phyloP scores from a whole-genome alignment of 1,140 invertebrate genomes.

The Psilanteris sp. region DNA sequence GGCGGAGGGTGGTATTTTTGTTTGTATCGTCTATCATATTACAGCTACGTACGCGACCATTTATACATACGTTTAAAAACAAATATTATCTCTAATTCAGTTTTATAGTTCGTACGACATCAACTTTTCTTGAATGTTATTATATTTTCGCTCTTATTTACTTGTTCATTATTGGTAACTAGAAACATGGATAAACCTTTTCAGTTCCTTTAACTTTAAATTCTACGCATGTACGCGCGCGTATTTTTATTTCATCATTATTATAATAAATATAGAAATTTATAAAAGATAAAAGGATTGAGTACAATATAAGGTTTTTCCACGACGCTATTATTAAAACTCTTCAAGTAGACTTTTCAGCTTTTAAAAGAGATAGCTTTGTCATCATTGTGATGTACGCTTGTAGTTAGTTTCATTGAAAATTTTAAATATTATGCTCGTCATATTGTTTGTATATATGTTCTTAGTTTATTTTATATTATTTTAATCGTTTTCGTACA shows the following conservation, averaged over 20 bases:
- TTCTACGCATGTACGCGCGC: not conserved
- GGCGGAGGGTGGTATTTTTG: too few species aligned
- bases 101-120: constrained; percentile 4
- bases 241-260: constrained; percentile 15
- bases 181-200: constrained; percentile 31
- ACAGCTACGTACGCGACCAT: not conserved
- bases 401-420: constrained; percentile 12
- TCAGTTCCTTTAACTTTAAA: constrained; percentile 27
- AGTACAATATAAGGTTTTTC: constrained; percentile 41
- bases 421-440: constrained; percentile 9
- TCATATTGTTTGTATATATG: constrained; percentile 10
- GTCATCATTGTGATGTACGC: constrained; percentile 37
- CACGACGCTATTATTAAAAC: constrained; percentile 29
- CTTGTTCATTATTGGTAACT: constrained; percentile 4
- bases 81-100: constrained; percentile 12
- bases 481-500: too few species aligned
- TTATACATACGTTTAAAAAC: constrained; percentile 9
- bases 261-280: constrained; percentile 60
- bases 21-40: too few species aligned
- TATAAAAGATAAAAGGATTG: constrained; percentile 58
- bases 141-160: not conserved
- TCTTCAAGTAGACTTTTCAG: constrained; percentile 43
- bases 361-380: constrained; percentile 31
- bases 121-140: not conserved
- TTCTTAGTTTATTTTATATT: too few species aligned